Base-by-base conservation (phyloP, 2,797 vertebrate genomes). In the Gallinago nigripennis region DNA sequence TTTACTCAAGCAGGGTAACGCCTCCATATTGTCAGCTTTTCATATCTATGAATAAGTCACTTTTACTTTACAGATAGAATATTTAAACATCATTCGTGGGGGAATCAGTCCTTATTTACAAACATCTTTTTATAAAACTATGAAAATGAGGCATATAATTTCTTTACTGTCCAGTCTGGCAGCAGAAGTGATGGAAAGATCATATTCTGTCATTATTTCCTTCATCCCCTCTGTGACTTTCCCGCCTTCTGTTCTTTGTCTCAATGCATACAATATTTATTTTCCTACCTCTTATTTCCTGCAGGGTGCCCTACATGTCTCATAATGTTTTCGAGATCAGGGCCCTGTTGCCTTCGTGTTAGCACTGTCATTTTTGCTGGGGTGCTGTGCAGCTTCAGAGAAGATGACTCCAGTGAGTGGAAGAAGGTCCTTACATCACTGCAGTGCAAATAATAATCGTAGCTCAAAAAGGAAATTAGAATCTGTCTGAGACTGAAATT, bases 401-500 rank as follows among this genome's bases (percentile, higher is more conserved):
- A 80, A 65, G 45, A 70, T 48, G 45, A 33, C 30, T 85, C 58
- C 51, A 68, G 25, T 46, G 45, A 82, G 28, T 56, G 56, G 37
- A 84, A 84, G 41, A 17, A 71, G 41, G 17, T 77, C 64, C 31
- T 89, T 64, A 13, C 6, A 35, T 60, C 73, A 48, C 39, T 86
- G 51, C 45, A 71, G 39, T 0, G 1, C 21, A 78, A 93, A 73
- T 78, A 89, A 61, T 58, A 83, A 76, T 58, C 5, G 5, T 69
- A 71, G 45, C 43, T 92, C 48, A 87, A 88, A 92, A 86, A 76
- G n/a, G 12, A 65, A 94, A 91, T 53, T 69, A 76, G 43, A 88
- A 41, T 63, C 57, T 85, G 27, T 77, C 75, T 84, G 63, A 92
- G 35, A 58, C 56, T 72, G 58, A 90, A 84, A 92, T 66, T 72